Evolutionary conservation across 2,113 vertebrate species (phyloP).

Genomic region (Lagopus leucura): DNA sequence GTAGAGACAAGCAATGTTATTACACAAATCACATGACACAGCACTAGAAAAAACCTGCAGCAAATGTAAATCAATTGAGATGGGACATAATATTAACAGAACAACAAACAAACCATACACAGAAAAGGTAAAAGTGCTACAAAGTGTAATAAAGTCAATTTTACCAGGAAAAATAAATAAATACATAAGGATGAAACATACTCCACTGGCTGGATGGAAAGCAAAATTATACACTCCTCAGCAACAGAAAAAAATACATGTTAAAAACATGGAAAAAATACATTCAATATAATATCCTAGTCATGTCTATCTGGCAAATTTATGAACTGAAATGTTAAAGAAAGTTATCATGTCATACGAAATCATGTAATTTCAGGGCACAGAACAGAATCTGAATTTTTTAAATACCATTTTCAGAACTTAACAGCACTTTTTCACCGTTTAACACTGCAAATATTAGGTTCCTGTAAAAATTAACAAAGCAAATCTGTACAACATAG

Average conservation of each 20-base stretch:
- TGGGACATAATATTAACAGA: background rate
- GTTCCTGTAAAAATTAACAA: background rate
- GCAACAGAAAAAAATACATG: background rate
- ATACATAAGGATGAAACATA: background rate
- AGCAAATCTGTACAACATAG: background rate
- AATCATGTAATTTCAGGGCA: background rate
- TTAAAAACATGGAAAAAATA: no score
- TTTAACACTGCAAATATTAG: background rate
- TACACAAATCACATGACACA: background rate
- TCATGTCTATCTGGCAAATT: background rate
- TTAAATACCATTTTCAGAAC: rapidly evolving
- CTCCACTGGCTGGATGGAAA: background rate
- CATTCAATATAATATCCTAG: background rate
- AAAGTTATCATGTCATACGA: background rate
- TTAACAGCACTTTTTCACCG: background rate
- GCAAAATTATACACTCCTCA: background rate
- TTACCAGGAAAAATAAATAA: background rate
- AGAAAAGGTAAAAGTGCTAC: background rate
- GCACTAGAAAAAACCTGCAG: background rate
- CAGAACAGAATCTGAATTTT: background rate
- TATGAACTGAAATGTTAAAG: no score
- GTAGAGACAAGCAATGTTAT: background rate
- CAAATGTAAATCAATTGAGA: background rate
- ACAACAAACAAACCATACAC: background rate
- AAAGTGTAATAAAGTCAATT: background rate